A percentile compares a stretch with the other conserved stretches of the same genome.
Evolutionary conservation across 2,797 vertebrate genomes (phyloP).

Genomic region (Alcedo atthis): DNA sequence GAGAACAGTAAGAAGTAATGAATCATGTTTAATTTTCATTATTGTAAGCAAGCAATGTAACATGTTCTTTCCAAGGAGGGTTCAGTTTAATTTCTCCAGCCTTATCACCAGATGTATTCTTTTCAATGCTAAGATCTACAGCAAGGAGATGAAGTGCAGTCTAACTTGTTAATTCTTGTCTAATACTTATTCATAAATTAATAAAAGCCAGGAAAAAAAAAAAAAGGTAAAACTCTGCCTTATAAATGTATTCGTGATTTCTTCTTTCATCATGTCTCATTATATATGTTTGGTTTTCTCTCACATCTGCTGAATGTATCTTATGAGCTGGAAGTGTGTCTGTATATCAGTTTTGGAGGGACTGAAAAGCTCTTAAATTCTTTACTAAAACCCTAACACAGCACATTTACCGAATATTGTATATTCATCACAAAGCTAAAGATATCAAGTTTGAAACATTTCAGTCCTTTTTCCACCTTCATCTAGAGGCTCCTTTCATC

Average conservation of each 20-base stretch:
- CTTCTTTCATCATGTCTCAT: background rate
- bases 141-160: background rate
- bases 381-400: background rate
- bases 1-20: conserved; percentile 3
- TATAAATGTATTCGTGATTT: background rate
- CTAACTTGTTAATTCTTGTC: background rate
- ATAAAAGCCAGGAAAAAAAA: background rate
- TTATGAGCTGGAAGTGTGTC: background rate
- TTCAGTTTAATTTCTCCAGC: background rate
- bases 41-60: background rate
- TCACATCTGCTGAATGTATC: background rate
- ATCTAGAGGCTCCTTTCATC: background rate
- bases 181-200: background rate
- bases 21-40: background rate
- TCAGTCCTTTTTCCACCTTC: background rate
- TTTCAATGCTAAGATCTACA: background rate
- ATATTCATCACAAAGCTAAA: background rate
- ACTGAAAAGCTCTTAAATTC: background rate
- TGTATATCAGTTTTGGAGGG: background rate
- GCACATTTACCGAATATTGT: background rate
- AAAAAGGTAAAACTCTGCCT: background rate
- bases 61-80: background rate
- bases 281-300: background rate
- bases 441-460: background rate
- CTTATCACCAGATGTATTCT: background rate